phyloP scores from a whole-genome alignment of 2,797 vertebrate genomes.

The Myoxocephalus aenaeus region DNA sequence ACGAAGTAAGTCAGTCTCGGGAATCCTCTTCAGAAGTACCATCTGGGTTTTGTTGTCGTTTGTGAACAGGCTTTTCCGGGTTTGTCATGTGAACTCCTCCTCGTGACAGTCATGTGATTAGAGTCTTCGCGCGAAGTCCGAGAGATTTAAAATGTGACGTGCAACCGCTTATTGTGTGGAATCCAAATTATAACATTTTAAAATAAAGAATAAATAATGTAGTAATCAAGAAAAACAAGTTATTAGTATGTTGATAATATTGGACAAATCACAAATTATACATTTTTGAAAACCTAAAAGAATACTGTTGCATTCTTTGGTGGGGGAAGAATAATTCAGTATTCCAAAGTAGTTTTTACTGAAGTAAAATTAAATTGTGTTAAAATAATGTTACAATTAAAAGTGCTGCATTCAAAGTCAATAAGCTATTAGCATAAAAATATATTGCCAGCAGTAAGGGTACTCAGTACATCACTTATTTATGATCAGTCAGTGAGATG shows the following conservation, averaged over 20 bases:
- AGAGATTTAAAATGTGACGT: neutral
- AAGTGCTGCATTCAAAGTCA: no score
- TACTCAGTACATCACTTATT: neutral
- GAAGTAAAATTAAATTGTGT: neutral
- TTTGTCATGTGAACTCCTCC: slow-evolving; percentile 44
- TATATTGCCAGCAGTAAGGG: neutral
- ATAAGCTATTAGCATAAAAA: neutral
- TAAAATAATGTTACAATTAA: neutral
- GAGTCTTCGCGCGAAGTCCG: slow-evolving; percentile 10
- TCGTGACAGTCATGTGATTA: slow-evolving; percentile 28
- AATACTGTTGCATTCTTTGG: neutral
- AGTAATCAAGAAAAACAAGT: neutral
- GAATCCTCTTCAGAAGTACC: neutral
- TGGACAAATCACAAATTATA: neutral
- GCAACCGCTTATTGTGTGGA: neutral
- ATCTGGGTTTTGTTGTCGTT: fast-evolving
- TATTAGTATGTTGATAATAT: neutral
- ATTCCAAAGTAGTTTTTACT: neutral
- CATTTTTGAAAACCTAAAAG: neutral
- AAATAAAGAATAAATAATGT: neutral
- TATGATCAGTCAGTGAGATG: neutral
- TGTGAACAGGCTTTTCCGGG: neutral
- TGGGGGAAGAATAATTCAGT: neutral
- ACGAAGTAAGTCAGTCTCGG: neutral
- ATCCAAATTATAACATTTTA: neutral